phyloP scores from a whole-genome alignment of 2,113 vertebrate species.

The Fulmarus glacialis region DNA sequence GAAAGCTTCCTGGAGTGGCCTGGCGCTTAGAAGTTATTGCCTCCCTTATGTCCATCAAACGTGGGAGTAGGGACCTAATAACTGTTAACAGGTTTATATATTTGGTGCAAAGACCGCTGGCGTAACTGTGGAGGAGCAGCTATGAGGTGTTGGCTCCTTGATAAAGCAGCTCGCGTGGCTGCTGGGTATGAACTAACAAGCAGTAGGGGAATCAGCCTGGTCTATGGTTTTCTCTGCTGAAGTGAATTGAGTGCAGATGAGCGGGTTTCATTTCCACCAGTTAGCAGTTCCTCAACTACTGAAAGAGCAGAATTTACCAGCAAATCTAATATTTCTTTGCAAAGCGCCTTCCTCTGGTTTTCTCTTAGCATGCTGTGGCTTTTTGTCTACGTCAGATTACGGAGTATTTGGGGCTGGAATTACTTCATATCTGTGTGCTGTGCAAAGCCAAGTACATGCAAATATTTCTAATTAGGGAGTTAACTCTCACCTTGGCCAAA shows the following conservation, averaged over 20 bases:
- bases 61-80: neutral
- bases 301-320: neutral
- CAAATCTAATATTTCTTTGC: neutral
- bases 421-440: neutral
- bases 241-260: neutral
- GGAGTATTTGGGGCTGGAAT: neutral
- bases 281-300: neutral
- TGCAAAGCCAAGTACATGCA: neutral
- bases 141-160: neutral
- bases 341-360: neutral
- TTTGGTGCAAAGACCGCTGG: neutral
- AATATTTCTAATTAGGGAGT: neutral
- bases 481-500: neutral
- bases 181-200: neutral
- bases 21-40: neutral
- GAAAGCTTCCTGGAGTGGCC: neutral
- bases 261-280: neutral
- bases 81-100: neutral
- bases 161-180: neutral
- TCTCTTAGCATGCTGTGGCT: neutral
- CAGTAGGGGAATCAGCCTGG: neutral
- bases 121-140: neutral
- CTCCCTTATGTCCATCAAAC: fast-evolving
- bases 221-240: neutral
- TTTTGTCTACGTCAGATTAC: neutral